A percentile compares a stretch with the other conserved stretches of the same genome.
These are phyloP conservation scores for Ictidomys tridecemlineatus DNA, from an alignment of 2,113 vertebrate genomes.

Conservation along the genomic window DNA sequence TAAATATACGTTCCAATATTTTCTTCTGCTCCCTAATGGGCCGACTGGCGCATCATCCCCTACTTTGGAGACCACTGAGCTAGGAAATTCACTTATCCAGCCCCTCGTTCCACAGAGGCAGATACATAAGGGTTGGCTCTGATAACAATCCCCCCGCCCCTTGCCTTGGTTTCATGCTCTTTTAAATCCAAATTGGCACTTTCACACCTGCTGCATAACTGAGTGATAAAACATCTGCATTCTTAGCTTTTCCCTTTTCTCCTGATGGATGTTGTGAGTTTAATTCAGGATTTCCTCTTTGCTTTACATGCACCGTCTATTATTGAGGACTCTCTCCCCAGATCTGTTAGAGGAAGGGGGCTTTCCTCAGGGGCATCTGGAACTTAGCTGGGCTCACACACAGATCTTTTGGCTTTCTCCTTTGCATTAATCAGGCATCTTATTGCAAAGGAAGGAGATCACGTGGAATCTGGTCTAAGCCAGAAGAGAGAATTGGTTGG, in stretches of 20 bases:
- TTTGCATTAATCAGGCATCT: not conserved
- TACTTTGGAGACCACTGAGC: not conserved
- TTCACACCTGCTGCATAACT: conserved; percentile 36
- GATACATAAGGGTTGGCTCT: not conserved
- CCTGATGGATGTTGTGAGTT: conserved; percentile 7
- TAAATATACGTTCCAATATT: not conserved
- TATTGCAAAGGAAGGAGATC: not conserved
- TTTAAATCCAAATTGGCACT: conserved; percentile 62
- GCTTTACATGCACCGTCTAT: not conserved
- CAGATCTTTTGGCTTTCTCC: not conserved
- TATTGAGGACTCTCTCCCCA: not conserved
- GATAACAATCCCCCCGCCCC: not conserved
- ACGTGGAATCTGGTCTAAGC: not conserved
- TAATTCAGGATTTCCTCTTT: conserved; percentile 21
- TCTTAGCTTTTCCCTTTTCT: conserved; percentile 6
- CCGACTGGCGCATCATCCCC: not conserved
- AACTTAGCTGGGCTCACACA: not conserved
- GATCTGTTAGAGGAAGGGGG: not conserved
- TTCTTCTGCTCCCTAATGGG: not conserved
- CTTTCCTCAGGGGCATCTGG: not conserved
- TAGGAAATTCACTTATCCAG: not conserved
- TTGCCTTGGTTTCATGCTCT: conserved; percentile 11
- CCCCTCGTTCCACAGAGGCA: not conserved
- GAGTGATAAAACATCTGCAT: conserved; percentile 36
- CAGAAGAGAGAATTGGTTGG: not conserved